Conservation (phyloP, 2,888 invertebrate genomes). For the Ommatoiulus sabulosus region DNA sequence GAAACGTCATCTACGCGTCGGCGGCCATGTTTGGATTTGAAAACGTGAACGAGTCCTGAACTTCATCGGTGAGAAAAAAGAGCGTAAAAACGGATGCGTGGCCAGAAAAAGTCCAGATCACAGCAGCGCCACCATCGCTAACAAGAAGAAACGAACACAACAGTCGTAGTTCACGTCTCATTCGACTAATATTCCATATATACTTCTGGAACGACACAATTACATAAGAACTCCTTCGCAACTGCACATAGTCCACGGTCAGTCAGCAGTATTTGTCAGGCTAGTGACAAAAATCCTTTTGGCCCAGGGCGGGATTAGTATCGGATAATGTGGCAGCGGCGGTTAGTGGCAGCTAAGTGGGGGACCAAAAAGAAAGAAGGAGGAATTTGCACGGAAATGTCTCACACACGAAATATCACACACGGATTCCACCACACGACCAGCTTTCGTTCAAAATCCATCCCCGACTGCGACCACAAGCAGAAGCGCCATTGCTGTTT, state of each 20-base stretch:
- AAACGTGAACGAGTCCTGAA: constrained; percentile 14
- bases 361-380: background rate
- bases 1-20: background rate
- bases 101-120: constrained; percentile 38
- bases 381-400: background rate
- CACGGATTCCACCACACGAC: background rate
- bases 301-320: constrained; percentile 13
- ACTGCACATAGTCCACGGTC: constrained; percentile 28
- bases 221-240: constrained; percentile 19
- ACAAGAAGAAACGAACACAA: background rate
- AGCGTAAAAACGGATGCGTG: constrained; percentile 35
- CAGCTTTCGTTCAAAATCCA: background rate
- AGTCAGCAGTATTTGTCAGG: constrained; percentile 21
- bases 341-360: background rate
- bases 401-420: background rate
- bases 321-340: constrained; percentile 34
- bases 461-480: background rate
- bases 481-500: background rate
- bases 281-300: constrained; percentile 4
- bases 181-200: constrained; percentile 32
- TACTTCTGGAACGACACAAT: constrained; percentile 41
- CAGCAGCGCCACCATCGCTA: constrained; percentile 32
- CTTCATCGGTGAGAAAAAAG: constrained; percentile 39
- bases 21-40: background rate
- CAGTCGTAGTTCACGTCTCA: constrained; percentile 28